Conservation (phyloP, 2,113 vertebrate species). For the Bujurquina vittata region DNA sequence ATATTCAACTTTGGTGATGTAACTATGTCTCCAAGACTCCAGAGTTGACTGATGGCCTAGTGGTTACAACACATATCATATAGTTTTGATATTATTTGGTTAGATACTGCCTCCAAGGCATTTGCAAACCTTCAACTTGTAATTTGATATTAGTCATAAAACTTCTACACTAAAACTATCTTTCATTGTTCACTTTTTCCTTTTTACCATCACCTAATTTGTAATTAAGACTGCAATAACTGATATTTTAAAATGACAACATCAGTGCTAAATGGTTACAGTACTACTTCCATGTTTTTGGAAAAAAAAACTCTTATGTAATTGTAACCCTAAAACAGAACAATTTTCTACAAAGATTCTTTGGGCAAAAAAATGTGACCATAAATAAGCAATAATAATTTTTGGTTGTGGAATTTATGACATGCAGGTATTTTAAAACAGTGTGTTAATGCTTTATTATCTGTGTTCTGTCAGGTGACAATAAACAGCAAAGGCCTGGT, state of each 20-base stretch:
- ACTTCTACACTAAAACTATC: neutral
- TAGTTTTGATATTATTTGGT: neutral
- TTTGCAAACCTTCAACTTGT: neutral
- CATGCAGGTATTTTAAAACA: neutral
- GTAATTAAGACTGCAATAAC: neutral
- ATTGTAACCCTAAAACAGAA: no score
- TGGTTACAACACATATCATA: neutral
- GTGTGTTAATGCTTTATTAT: neutral
- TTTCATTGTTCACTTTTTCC: neutral
- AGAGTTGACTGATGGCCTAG: no score
- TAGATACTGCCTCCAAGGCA: neutral
- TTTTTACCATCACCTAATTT: neutral
- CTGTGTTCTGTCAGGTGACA: constrained; percentile 72
- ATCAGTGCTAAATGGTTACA: neutral
- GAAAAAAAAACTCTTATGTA: no score
- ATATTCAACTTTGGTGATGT: neutral
- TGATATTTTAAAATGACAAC: neutral
- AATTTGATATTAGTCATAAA: neutral
- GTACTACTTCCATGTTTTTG: neutral
- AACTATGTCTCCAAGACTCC: neutral
- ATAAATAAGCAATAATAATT: neutral
- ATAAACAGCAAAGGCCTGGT: constrained; percentile 85
- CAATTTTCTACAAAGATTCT: neutral
- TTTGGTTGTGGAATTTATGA: no score
- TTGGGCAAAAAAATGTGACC: neutral